Evolutionary conservation across 2,797 vertebrate genomes (phyloP), one percentile per base, ranked within the genome.

Genomic region (Rhabdophis nuchalis): DNA sequence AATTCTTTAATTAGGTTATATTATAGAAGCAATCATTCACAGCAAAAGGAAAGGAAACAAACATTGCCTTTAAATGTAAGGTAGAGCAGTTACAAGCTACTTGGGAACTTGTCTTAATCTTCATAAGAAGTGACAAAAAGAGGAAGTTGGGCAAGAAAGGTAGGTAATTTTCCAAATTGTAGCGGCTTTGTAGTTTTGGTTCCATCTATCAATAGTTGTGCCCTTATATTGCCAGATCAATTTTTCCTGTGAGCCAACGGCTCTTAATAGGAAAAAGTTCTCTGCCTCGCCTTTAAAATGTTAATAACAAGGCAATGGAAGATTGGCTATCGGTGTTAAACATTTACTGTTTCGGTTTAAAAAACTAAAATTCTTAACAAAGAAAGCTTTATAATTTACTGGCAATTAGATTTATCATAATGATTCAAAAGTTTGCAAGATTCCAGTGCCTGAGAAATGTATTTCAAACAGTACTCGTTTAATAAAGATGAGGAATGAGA

Each of bases 1-100:
- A 94, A 96, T 96, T 97, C 96, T 96, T 97, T 96, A 96, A 96
- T 96, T 96, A 97, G 94, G 1, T 53, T 96, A 94, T 96, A 94
- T 95, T 97, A 93, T 85, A 95, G 97, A 96, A 95, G 95, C 95
- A 93, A 95, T 91, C 93, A 95, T 95, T 82, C 92, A 85, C 90
- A 88, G 94, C 87, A 94, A 95, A 95, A 96, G 94, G 94, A 96
- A 96, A 94, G 90, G 94, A 96, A 96, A 97, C 96, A 23, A 23
- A 29, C 95, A 96, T 96, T 90, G 93, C 16, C 94, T 94, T 96
- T 92, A 96, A 96, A 96, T 12, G 2, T n/a, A 18, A 8, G 46
- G 29, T 13, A n/a, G 18, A 53, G 9, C 23, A 90, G 27, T 29
- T 46, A 41, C 85, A 18, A 25, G 8, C 7, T 23, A 16, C 32